Percentiles rank a stretch among this genome's conserved stretches.
phyloP scores from a whole-genome alignment of 2,888 invertebrate genomes.

The Lysandra bellargus region DNA sequence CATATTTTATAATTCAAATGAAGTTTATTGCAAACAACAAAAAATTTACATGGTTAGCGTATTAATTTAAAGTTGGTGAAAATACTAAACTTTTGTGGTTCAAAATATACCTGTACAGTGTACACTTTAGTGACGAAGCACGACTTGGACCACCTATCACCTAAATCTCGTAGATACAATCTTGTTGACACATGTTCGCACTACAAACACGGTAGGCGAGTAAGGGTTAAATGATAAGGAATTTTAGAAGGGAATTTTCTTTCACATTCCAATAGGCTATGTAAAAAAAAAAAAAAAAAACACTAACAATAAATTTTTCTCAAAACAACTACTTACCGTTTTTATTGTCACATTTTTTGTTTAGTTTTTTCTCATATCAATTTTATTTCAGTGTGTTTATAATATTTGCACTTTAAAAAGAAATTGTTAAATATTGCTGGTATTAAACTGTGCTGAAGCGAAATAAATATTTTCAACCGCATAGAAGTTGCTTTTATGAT shows the following conservation, averaged over 20 bases:
- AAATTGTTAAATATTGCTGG: background rate
- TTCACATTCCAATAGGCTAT: no score
- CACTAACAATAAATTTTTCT: no score
- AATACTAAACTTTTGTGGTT: background rate
- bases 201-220: background rate
- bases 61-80: no score
- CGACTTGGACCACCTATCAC: background rate
- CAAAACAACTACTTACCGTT: no score
- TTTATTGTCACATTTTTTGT: no score
- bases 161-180: background rate
- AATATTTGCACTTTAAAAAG: background rate
- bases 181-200: background rate
- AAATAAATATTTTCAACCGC: background rate
- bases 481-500: background rate
- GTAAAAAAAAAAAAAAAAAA: no score
- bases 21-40: no score
- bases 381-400: no score
- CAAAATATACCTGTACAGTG: background rate
- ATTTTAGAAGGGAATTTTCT: background rate
- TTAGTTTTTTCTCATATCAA: no score
- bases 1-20: no score
- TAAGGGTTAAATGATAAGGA: constrained; percentile 4
- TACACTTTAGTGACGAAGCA: background rate
- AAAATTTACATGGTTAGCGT: no score
- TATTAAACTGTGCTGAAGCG: background rate